Evolutionary conservation across 2,113 vertebrate species (phyloP).

Genomic region (Hippocampus abdominalis): DNA sequence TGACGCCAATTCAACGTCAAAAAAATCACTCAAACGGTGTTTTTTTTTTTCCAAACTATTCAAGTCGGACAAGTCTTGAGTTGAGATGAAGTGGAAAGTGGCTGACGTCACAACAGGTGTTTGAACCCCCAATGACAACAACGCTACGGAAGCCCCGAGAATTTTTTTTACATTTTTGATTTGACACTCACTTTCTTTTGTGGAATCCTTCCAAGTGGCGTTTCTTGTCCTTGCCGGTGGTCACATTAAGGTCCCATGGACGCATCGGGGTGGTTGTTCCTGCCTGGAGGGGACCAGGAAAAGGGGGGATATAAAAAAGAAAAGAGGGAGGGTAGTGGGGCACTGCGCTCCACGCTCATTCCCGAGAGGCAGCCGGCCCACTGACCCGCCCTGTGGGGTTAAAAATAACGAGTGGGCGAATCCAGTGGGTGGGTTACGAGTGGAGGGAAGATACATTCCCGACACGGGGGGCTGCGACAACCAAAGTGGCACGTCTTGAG

Average conservation of each 20-base stretch:
- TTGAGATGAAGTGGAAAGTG: not conserved
- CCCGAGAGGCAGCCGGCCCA: slow-evolving; percentile 50
- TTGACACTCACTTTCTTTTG: not conserved
- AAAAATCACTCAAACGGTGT: not conserved
- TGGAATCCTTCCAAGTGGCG: not conserved
- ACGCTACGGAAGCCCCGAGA: not conserved
- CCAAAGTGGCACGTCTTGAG: slow-evolving; percentile 51
- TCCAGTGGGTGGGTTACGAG: slow-evolving; percentile 62
- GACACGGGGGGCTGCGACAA: slow-evolving; percentile 69
- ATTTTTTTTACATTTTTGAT: not conserved
- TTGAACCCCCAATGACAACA: not conserved
- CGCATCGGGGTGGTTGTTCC: not conserved
- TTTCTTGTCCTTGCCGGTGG: not conserved
- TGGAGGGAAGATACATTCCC: slow-evolving; percentile 71
- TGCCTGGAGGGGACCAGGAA: not conserved
- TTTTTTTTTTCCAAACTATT: not conserved
- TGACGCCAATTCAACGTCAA: not conserved
- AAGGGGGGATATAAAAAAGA: not conserved
- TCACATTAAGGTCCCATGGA: slow-evolving; percentile 2
- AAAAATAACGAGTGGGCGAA: slow-evolving; percentile 74
- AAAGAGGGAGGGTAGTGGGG: slow-evolving; percentile 42
- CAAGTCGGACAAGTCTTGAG: not conserved
- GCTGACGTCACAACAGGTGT: not conserved
- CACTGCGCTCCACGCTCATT: slow-evolving; percentile 60
- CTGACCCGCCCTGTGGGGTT: slow-evolving; percentile 72